These are phyloP conservation scores for Podocnemis expansa DNA, from an alignment of 2,113 vertebrate genomes.

Conservation along the genomic window DNA sequence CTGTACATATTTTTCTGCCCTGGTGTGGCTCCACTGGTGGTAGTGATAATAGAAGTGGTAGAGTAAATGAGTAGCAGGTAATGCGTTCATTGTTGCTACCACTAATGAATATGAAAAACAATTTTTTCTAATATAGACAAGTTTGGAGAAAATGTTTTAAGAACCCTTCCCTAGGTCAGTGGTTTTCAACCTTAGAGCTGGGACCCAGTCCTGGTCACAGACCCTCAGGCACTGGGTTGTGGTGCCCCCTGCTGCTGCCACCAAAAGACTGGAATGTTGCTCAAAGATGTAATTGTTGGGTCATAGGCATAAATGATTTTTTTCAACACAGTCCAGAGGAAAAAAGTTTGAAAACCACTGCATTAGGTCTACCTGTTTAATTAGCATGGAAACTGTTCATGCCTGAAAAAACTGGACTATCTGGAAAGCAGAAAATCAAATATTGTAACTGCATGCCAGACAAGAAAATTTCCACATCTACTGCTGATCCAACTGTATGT, in stretches of 20 bases:
- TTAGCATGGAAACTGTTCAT: not conserved
- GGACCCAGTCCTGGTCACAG: no score
- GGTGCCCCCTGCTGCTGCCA: no score
- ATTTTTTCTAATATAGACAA: not conserved
- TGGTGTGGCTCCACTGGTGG: not conserved
- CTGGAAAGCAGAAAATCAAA: not conserved
- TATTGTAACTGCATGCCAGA: not conserved
- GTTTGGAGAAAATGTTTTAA: not conserved
- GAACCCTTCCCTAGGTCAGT: not conserved
- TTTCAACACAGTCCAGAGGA: no score
- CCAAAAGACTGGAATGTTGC: no score
- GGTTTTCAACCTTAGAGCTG: no score
- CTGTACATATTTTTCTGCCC: not conserved
- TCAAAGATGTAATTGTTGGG: no score
- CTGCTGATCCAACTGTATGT: not conserved
- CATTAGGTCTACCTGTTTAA: not conserved
- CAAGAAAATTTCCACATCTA: rapidly evolving
- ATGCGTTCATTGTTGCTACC: not conserved
- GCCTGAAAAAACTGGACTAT: not conserved
- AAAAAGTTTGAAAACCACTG: no score
- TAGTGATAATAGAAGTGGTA: not conserved
- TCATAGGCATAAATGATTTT: no score
- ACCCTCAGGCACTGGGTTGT: no score
- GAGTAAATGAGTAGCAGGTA: not conserved
- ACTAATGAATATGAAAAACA: not conserved